phyloP scores from a whole-genome alignment of 2,888 invertebrate species.

The Anarsia innoxiella region DNA sequence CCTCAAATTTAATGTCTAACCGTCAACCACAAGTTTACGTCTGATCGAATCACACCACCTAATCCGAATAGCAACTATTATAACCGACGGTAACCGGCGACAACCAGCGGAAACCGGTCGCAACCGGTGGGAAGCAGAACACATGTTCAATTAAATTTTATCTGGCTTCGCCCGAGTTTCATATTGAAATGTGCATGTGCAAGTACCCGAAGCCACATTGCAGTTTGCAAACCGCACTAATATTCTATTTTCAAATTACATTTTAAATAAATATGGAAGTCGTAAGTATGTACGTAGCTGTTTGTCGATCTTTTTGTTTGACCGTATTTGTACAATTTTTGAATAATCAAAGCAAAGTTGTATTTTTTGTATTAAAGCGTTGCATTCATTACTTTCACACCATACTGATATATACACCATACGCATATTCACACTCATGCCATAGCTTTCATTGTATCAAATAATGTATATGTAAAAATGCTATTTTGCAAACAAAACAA shows the following conservation, averaged over 20 bases:
- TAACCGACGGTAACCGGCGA: not conserved
- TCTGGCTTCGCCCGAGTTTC: conserved; percentile 27
- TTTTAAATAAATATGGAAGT: conserved; percentile 7
- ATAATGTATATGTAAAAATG: too few relatives aligned
- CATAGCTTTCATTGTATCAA: too few relatives aligned
- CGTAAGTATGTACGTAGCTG: too few relatives aligned
- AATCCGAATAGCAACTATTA: conserved; percentile 27
- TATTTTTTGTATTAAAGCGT: not conserved
- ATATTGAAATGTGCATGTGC: conserved; percentile 24
- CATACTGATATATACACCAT: not conserved
- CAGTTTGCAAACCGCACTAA: conserved; percentile 16
- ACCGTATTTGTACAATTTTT: not conserved
- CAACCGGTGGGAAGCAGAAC: conserved; percentile 34
- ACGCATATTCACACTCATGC: too few relatives aligned
- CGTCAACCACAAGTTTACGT: not conserved
- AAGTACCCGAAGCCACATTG: conserved; percentile 7
- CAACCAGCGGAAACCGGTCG: conserved; percentile 21
- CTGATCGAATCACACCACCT: conserved; percentile 19
- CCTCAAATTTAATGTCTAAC: not conserved
- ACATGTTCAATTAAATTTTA: conserved; percentile 54
- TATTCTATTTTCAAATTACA: conserved; percentile 21
- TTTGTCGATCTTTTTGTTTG: not conserved
- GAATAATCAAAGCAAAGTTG: conserved; percentile 4
- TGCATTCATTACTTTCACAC: not conserved
- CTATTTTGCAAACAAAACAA: too few relatives aligned